Percentiles rank a stretch among this genome's conserved stretches.
These are phyloP conservation scores for Erebia ligea DNA, from an alignment of 2,888 invertebrate genomes.

Conservation along the genomic window DNA sequence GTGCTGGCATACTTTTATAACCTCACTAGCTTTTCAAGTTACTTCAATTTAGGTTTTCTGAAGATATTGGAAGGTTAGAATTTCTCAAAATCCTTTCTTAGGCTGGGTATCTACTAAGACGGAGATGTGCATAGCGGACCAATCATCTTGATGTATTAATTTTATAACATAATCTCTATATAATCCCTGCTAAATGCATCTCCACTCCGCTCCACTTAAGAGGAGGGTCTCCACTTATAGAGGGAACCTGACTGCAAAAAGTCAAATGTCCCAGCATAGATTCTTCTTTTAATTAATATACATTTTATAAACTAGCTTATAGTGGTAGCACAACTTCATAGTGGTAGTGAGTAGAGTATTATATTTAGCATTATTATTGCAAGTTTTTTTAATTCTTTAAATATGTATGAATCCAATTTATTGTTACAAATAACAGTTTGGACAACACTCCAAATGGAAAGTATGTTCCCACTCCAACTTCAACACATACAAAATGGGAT, in stretches of 20 bases:
- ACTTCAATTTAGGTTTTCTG: background rate
- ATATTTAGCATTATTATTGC: too few species aligned
- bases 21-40: background rate
- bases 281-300: too few species aligned
- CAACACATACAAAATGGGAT: conserved; percentile 2
- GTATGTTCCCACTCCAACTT: background rate
- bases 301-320: too few species aligned
- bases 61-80: background rate
- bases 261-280: background rate
- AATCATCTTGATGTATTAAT: too few species aligned
- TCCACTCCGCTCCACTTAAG: background rate
- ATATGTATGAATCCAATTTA: background rate
- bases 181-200: background rate
- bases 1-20: background rate
- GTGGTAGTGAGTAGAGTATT: too few species aligned
- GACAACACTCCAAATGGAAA: conserved; percentile 1
- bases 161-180: background rate
- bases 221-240: background rate
- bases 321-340: too few species aligned
- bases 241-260: too few species aligned
- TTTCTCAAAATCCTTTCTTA: background rate
- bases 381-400: background rate
- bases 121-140: background rate
- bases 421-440: background rate
- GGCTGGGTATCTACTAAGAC: background rate